phyloP scores from a whole-genome alignment of 1,140 invertebrate species.

The Pantala flavescens region DNA sequence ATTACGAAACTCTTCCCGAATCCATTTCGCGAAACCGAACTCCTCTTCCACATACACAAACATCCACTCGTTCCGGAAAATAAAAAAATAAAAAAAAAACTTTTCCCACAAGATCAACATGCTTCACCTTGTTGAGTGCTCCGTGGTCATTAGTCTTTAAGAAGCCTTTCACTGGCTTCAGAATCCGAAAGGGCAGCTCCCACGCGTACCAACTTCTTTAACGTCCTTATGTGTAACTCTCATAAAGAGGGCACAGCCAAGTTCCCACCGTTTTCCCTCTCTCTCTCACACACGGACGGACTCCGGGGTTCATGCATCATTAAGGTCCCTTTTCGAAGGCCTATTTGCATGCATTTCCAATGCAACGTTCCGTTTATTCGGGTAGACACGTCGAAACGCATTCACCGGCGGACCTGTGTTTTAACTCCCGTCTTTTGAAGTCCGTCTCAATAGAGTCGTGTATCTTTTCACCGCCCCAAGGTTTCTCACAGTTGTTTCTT shows the following conservation, averaged over 20 bases:
- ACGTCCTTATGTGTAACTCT: not conserved
- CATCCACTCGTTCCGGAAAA: not conserved
- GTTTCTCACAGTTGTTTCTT: too few species aligned
- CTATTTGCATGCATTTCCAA: conserved; percentile 2
- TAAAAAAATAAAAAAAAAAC: not conserved
- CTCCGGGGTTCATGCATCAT: not conserved
- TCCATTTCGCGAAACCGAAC: not conserved
- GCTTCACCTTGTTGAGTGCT: not conserved
- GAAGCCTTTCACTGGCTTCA: not conserved
- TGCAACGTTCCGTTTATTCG: not conserved
- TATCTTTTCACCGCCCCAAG: too few species aligned
- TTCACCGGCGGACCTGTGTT: too few species aligned
- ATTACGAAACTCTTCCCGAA: not conserved
- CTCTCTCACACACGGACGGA: not conserved
- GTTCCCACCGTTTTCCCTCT: too few species aligned
- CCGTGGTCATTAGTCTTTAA: not conserved
- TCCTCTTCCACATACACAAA: not conserved
- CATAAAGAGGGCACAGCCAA: too few species aligned
- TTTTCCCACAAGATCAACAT: not conserved
- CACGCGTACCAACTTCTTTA: not conserved
- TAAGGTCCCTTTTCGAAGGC: not conserved
- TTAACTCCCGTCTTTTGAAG: too few species aligned
- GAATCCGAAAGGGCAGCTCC: not conserved
- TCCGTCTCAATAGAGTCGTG: too few species aligned
- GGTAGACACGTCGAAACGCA: too few species aligned